Evolutionary conservation across 2,113 vertebrate genomes (phyloP).

Genomic region (Xenopus laevis): DNA sequence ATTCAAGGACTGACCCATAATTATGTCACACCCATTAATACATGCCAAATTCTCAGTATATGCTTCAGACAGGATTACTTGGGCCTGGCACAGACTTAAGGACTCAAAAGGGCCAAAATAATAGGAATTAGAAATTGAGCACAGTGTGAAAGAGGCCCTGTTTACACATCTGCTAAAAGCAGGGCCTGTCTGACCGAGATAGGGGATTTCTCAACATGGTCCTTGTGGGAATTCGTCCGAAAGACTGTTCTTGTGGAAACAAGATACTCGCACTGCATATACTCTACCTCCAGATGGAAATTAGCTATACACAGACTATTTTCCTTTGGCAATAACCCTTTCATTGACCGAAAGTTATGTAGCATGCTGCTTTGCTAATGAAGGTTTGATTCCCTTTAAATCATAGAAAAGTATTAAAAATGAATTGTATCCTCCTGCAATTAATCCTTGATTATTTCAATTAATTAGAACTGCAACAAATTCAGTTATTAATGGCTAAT

Average conservation of each 20-base stretch:
- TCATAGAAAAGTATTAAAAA: too few species aligned
- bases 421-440: too few species aligned
- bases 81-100: constrained; percentile 13
- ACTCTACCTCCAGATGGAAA: constrained; percentile 22
- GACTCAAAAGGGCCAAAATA: constrained; percentile 10
- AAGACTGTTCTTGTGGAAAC: constrained; percentile 34
- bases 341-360: too few species aligned
- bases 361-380: too few species aligned
- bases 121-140: neutral
- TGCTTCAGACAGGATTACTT: constrained; percentile 3
- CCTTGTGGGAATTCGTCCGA: constrained; percentile 26
- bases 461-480: too few species aligned
- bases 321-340: neutral
- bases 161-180: constrained; percentile 32
- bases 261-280: constrained; percentile 26
- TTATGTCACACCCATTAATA: neutral
- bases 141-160: constrained; percentile 10
- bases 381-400: too few species aligned
- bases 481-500: too few species aligned
- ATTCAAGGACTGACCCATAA: too few species aligned
- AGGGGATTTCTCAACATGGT: constrained; percentile 29
- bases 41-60: neutral
- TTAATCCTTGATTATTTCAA: too few species aligned
- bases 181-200: constrained; percentile 29
- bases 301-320: constrained; percentile 2